Base-by-base conservation (phyloP, 2,888 invertebrate genomes). In the Tipula vernalis region DNA sequence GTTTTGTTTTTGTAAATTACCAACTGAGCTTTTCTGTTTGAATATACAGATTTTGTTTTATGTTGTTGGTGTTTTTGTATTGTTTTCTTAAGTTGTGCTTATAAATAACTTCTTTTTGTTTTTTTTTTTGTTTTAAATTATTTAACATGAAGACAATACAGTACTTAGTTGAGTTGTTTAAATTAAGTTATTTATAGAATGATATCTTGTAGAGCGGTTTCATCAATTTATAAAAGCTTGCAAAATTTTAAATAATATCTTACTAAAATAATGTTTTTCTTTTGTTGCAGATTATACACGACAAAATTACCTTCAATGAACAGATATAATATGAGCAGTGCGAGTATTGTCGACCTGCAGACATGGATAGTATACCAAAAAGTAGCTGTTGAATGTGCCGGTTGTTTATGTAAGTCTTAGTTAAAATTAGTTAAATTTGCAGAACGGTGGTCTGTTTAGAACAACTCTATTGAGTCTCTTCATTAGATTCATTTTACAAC, bases 331-430 rank as follows among this genome's bases (percentile, higher is more conserved):
- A 88, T 88, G 88, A 88, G 87, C 86, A 87, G 88, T 86, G 86
- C 87, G 47, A 88, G 87, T 86, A 86, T 88, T 44, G 28, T 88
- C 12, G 88, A 88, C 86, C 86, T 88, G 83, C 88, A 88, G 86
- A 88, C 88, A 86, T 88, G 88, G 88, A 87, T 88, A 71, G 87
- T 88, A 36, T 88, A 88, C 83, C 88, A 88, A 83, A 88, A 88
- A 87, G 88, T 88, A 85, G 88, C 88, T 42, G 88, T 88, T 87
- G 88, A 88, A 86, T 88, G 88, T 88, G 88, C 88, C 86, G 88
- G 88, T 88, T 88, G 88, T 87, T 87, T 88, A 51, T 88, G 88
- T 88, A 88, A 88, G 88, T 87, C 15, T 51, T 51, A 51, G 15
- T 51, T 51, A 51, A 15, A 15, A 39, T 39, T 39, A 28, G 28